Evolutionary conservation across 2,113 vertebrate genomes (phyloP), one percentile per base, ranked within the genome.

Genomic region (Hypanus sabinus): DNA sequence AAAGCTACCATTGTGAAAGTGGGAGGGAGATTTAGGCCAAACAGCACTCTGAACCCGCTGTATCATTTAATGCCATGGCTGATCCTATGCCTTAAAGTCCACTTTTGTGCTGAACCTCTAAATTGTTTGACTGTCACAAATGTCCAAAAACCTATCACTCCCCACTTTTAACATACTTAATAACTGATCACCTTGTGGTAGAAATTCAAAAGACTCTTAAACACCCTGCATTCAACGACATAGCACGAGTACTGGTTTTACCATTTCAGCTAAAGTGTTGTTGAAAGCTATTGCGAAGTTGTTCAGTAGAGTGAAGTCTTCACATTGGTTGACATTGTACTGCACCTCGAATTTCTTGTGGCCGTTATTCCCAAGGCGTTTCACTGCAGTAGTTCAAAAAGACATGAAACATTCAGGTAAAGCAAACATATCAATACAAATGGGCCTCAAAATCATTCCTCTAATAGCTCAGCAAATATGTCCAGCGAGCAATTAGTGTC

Each of bases 301-400:
- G 95, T 97, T 98, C 65, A 99, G 95, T 94, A 99, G 96, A 81
- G 96, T 97, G 20, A 85, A 96, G 93, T 99, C 98, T 68, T 99
- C 98, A 95, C 99, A 99, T 60, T 97, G 97, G 60, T 98, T 98
- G 11, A 98, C 98, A 96, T 98, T 98, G 95, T 99, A 99, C 16
- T 98, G 94, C 98, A 98, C 98, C 96, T 99, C 99, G 95, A 99
- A 99, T 12, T 98, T 98, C 94, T 99, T 99, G 95, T 98, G 98
- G 0, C 98, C 99, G 8, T 98, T 97, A 96, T 99, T 99, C 94
- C 98, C 99, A 94, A 99, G 97, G 80, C 98, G 98, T 95, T 99
- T 99, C 95, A 98, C 99, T 99, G 96, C 27, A 60, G 11, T 68
- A 81, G 22, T 62, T 65, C 0, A 94, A 95, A 96, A 95, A 68